A percentile compares a stretch with the other conserved stretches of the same genome.
These are phyloP conservation scores for Diphyllodes magnificus DNA, from an alignment of 2,113 vertebrate species.

Conservation along the genomic window DNA sequence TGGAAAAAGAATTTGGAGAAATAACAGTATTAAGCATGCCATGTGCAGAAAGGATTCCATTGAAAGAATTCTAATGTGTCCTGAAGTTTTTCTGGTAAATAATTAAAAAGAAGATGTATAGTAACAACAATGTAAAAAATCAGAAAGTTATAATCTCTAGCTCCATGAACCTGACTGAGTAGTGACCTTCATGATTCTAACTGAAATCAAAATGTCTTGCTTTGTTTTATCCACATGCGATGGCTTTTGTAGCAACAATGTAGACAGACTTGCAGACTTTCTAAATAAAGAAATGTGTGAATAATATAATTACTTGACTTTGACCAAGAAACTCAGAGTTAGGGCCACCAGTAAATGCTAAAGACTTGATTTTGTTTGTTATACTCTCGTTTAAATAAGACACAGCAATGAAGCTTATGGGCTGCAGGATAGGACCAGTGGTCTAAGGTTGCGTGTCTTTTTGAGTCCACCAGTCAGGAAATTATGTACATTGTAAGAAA, in stretches of 20 bases:
- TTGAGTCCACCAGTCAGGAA: not conserved
- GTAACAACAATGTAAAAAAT: not conserved
- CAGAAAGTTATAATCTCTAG: not conserved
- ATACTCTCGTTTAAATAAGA: not conserved
- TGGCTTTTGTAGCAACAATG: not conserved
- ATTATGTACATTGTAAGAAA: not conserved
- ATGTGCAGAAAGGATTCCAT: not conserved
- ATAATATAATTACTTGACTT: not conserved
- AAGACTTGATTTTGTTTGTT: not conserved
- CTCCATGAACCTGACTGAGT: not conserved
- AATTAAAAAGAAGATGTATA: not conserved
- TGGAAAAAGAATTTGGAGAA: not conserved
- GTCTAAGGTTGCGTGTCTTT: not conserved
- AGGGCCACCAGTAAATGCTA: not conserved
- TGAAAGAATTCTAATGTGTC: not conserved
- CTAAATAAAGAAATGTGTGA: not conserved
- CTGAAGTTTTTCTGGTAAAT: not conserved
- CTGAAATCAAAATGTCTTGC: not conserved
- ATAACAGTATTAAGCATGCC: not conserved
- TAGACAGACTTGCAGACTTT: not conserved
- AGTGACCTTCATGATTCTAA: not conserved
- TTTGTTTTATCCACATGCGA: not conserved
- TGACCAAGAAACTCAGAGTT: not conserved
- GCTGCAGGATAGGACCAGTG: not conserved
- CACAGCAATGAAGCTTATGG: rapidly evolving